Base-by-base conservation (phyloP, 37 sponge, comb jelly and placozoan genomes). In the Trichoplax adhaerens region DNA sequence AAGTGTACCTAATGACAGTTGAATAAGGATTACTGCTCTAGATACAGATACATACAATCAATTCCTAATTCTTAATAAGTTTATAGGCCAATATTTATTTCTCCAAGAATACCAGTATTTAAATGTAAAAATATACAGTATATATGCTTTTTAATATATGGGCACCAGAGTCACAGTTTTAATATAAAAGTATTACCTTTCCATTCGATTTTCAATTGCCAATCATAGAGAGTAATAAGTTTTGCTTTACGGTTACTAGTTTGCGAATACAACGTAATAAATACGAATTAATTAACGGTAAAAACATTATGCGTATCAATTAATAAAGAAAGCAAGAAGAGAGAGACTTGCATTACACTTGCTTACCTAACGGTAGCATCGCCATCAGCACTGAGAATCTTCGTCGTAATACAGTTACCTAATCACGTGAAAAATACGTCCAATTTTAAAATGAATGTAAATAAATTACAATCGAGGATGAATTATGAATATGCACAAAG, bases 181-280 rank as follows among this genome's bases (percentile, higher is more conserved):
- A 29, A 29, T 29, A 29, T 29, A 29, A 29, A 53, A 74, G 78
- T 56, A 64, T 72, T 67, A 72, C 73, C 91, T 72, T 62, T 82
- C 88, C 88, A 95, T 48, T 95, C 80, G 58, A 95, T 62, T 68
- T 84, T 80, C 50, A 92, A 86, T 56, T 79, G 65, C 93, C 93
- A 97, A 58, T 97, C 99, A 69, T 86, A 97, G 79, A 97, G 89
- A 65, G 86, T 83, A 49, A 97, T 84, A 52, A 92, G 76, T 71
- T 92, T 97, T 12, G 87, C 99, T 73, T 97, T 97, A 2, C 99
- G 81, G 76, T 97, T 97, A 72, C 91, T 93, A 61, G 29, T 29
- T 29, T 29, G 29, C 29, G 29, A 29, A 29, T 56, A 74, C 53
- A 67, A 8, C 7, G 12, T 8, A 53, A 50, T 48, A 48, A 63